Conservation (phyloP, 2,797 vertebrate genomes). For the Lacerta viridis region DNA sequence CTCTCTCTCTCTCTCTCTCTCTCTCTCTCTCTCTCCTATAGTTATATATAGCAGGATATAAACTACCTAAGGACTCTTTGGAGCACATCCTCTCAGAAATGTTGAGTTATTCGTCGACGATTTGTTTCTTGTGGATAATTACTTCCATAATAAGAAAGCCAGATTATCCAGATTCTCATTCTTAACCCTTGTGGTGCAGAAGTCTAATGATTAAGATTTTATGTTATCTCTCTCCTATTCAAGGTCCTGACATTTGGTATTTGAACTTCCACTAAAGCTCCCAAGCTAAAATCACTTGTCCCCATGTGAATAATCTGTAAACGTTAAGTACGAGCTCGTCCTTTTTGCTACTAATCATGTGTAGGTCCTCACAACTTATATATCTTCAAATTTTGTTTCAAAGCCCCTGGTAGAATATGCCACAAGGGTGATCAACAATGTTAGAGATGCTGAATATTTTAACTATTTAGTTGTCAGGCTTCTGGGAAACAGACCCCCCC, state of each 20-base stretch:
- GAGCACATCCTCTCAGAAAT: background rate
- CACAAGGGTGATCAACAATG: background rate
- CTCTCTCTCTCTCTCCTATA: too few species aligned
- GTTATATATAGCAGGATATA: background rate
- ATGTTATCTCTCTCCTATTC: background rate
- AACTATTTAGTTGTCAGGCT: background rate
- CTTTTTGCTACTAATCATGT: background rate
- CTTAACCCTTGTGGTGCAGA: background rate
- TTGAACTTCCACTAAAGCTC: background rate
- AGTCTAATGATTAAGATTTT: background rate
- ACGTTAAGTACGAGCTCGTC: background rate
- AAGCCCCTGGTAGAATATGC: background rate
- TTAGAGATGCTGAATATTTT: background rate
- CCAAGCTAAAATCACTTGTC: background rate
- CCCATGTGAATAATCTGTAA: background rate
- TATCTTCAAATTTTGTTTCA: conserved; percentile 1
- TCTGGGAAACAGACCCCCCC: too few species aligned
- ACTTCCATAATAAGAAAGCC: background rate
- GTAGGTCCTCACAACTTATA: background rate
- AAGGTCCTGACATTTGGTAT: background rate
- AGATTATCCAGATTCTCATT: background rate
- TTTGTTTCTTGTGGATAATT: background rate
- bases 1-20: too few species aligned
- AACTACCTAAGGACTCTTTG: background rate
- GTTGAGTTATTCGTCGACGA: background rate